Base-by-base conservation (phyloP, 2,888 invertebrate species). In the Philhelius pedissequus region DNA sequence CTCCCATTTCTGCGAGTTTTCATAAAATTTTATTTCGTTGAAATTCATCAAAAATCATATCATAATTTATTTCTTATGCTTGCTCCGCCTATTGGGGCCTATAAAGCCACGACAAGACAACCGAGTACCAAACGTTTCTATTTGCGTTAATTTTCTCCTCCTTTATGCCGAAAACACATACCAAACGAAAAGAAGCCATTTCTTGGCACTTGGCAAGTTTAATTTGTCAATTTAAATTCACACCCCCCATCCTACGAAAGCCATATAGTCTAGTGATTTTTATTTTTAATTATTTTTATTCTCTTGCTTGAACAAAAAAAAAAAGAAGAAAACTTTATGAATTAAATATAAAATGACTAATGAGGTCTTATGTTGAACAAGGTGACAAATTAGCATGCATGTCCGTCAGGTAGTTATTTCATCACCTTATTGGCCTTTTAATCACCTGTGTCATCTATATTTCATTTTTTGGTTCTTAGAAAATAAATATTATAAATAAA, bases 131-230 rank as follows among this genome's bases (percentile, higher is more conserved):
- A 1, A 18, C 1, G 20, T n/a, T 56, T 56, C 56, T 52, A 30
- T 27, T 52, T 27, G 52, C 27, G 30, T 30, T 15, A 7, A 20
- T 35, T 56, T 20, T n/a, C 32, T 32, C 11, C 6, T 20, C 13
- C 13, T 48, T n/a, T n/a, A n/a, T 48, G 11, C 13, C 11, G 0
- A 48, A 56, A 32, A 32, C 1, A 18, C 8, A 2, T 18, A 45
- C 4, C 52, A 45, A 45, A 7, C 45, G 13, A 45, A 43, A 48
- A 45, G n/a, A 30, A 30, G 18, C 11, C n/a, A 66, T 77, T 83
- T 83, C 64, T 79, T 83, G 83, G 74, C 83, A 79, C 64, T 79
- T 83, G 83, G 74, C 83, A 79, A 27, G 35, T n/a, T 4, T 48
- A 71, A 66, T 71, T 48, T 71, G 30, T 62, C 80, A 80, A 75